Conservation (phyloP, 1,140 invertebrate species). For the Euwallacea fornicatus region DNA sequence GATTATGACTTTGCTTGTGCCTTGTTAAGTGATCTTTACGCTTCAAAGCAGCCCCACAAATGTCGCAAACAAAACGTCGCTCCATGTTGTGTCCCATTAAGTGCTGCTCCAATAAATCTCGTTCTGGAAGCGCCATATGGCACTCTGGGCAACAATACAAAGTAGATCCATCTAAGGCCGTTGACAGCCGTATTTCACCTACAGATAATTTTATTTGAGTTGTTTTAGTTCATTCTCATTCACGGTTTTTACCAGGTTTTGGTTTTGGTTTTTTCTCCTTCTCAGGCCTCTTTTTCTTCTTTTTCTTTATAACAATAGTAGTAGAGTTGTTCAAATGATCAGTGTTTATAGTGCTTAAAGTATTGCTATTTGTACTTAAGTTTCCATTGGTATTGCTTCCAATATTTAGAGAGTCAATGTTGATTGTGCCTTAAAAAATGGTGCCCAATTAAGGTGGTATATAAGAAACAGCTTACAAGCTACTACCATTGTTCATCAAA, state of each 20-base stretch:
- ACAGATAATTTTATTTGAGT: background rate
- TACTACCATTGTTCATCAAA: slow-evolving; percentile 41
- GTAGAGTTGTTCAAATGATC: slow-evolving; percentile 42
- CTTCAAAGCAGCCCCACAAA: slow-evolving; percentile 81
- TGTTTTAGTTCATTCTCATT: too few species aligned
- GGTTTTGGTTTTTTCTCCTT: slow-evolving; percentile 80
- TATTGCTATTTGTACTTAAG: slow-evolving; percentile 32
- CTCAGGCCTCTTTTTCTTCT: slow-evolving; percentile 78
- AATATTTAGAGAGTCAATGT: slow-evolving; percentile 23
- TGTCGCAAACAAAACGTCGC: slow-evolving; percentile 79
- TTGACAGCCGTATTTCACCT: slow-evolving; percentile 76
- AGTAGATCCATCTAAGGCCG: slow-evolving; percentile 78
- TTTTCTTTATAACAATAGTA: slow-evolving; percentile 65
- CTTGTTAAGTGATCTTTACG: slow-evolving; percentile 79
- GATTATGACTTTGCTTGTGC: slow-evolving; percentile 81
- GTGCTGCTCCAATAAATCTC: slow-evolving; percentile 78
- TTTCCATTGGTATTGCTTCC: slow-evolving; percentile 33
- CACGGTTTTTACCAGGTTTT: slow-evolving; percentile 61
- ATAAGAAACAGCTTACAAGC: background rate
- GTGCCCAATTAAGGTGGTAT: too few species aligned
- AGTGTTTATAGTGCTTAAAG: slow-evolving; percentile 39
- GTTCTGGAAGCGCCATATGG: slow-evolving; percentile 82
- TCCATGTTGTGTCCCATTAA: slow-evolving; percentile 79
- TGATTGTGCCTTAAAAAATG: slow-evolving; percentile 22
- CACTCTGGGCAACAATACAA: slow-evolving; percentile 84